These are phyloP conservation scores for Reticulitermes lucifugus DNA, from an alignment of 2,888 invertebrate species.

Conservation along the genomic window DNA sequence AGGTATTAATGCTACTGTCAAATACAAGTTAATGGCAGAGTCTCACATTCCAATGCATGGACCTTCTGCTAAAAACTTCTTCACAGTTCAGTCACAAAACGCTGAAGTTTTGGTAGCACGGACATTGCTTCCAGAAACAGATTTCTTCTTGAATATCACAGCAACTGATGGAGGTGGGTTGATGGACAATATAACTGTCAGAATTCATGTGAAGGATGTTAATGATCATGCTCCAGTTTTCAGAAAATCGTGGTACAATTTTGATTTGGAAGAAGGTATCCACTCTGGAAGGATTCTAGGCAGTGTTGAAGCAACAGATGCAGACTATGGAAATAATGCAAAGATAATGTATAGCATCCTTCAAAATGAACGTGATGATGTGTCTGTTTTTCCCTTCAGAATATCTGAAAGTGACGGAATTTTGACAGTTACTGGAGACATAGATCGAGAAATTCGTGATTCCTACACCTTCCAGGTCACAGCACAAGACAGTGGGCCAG, in stretches of 20 bases:
- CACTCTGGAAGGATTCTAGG: conserved; percentile 80
- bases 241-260: conserved; percentile 84
- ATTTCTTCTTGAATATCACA: conserved; percentile 79
- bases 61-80: conserved; percentile 71
- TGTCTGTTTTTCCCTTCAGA: conserved; percentile 71
- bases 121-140: conserved; percentile 78
- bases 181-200: conserved; percentile 75
- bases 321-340: conserved; percentile 84
- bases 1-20: conserved; percentile 76
- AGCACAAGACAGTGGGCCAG: conserved; percentile 78
- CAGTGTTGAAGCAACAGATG: conserved; percentile 81
- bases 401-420: conserved; percentile 77
- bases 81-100: conserved; percentile 79
- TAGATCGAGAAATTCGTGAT: conserved; percentile 79
- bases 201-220: conserved; percentile 81
- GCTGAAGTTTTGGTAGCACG: conserved; percentile 81
- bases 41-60: conserved; percentile 57
- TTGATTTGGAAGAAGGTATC: conserved; percentile 83
- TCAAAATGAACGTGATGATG: conserved; percentile 62
- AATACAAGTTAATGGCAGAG: conserved; percentile 78
- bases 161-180: conserved; percentile 82
- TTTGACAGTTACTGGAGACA: conserved; percentile 77
- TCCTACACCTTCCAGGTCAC: conserved; percentile 78
- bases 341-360: conserved; percentile 76
- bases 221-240: conserved; percentile 89